phyloP scores from a whole-genome alignment of 2,888 invertebrate genomes.

The Prosapia bicincta region DNA sequence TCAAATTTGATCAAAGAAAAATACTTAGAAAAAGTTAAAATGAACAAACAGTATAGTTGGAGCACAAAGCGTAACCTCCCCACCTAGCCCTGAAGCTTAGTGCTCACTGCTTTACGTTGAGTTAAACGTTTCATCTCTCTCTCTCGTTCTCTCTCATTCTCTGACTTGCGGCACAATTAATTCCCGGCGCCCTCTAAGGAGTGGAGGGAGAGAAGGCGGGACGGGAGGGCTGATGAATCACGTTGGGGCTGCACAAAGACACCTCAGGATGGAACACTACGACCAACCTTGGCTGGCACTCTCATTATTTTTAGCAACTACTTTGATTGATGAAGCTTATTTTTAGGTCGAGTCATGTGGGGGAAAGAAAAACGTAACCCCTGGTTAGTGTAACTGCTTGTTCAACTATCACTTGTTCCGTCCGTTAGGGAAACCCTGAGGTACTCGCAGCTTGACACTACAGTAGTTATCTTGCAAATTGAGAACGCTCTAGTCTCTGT shows the following conservation, averaged over 20 bases:
- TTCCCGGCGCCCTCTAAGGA: not conserved
- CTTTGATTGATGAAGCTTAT: too few relatives aligned
- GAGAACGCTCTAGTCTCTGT: too few relatives aligned
- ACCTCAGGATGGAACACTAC: not conserved
- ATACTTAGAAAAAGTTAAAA: not conserved
- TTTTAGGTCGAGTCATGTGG: too few relatives aligned
- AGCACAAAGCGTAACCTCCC: not conserved
- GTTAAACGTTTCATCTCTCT: not conserved
- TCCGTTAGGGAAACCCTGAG: too few relatives aligned
- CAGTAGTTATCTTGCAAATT: too few relatives aligned
- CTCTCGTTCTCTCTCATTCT: not conserved
- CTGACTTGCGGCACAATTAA: constrained; percentile 2
- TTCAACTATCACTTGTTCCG: too few relatives aligned
- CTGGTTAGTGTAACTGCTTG: too few relatives aligned
- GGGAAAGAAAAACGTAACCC: too few relatives aligned
- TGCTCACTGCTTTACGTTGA: not conserved
- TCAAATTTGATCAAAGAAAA: not conserved
- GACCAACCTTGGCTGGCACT: not conserved
- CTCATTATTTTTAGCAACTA: not conserved
- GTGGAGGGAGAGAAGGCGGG: not conserved
- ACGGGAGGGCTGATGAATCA: not conserved
- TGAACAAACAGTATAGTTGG: not conserved
- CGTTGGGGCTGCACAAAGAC: constrained; percentile 2
- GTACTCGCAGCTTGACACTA: too few relatives aligned
- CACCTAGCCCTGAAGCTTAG: not conserved